Percentiles rank a stretch among this genome's conserved stretches.
phyloP scores from a whole-genome alignment of 2,113 vertebrate genomes.

The Corapipo altera region DNA sequence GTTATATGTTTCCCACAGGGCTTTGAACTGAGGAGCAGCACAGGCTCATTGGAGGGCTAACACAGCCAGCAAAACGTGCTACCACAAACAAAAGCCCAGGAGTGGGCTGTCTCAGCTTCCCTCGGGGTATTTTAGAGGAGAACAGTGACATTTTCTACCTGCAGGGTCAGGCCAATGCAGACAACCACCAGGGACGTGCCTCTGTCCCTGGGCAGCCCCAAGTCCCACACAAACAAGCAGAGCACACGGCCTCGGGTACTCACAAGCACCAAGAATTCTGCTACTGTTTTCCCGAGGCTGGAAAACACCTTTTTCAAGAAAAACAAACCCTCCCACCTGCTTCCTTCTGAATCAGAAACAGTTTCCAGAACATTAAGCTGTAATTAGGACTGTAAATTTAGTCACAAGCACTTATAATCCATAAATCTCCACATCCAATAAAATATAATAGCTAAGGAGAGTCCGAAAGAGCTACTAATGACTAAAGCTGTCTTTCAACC shows the following conservation, averaged over 20 bases:
- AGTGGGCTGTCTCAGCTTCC: neutral
- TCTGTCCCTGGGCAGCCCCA: neutral
- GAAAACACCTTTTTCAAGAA: neutral
- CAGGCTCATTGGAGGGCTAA: neutral
- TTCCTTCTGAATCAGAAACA: neutral
- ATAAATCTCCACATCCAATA: conserved; percentile 43
- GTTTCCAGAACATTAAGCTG: neutral
- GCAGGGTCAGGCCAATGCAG: neutral
- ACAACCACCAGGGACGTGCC: neutral
- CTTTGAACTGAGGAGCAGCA: neutral
- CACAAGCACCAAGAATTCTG: neutral
- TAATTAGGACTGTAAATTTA: conserved; percentile 42
- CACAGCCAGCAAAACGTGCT: neutral
- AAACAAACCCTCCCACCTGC: neutral
- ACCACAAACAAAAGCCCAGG: neutral
- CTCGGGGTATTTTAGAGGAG: neutral
- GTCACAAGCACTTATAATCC: neutral
- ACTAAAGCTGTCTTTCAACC: conserved; percentile 27
- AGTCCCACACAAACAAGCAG: accelerated
- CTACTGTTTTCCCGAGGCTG: neutral
- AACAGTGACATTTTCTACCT: neutral
- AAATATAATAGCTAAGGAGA: conserved; percentile 44
- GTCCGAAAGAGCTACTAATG: neutral
- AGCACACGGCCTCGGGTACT: accelerated
- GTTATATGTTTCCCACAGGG: accelerated